These are phyloP conservation scores for Rhopilema esculentum DNA, from an alignment of 30 jellyfish, hydroid and myxozoan species.

Conservation along the genomic window DNA sequence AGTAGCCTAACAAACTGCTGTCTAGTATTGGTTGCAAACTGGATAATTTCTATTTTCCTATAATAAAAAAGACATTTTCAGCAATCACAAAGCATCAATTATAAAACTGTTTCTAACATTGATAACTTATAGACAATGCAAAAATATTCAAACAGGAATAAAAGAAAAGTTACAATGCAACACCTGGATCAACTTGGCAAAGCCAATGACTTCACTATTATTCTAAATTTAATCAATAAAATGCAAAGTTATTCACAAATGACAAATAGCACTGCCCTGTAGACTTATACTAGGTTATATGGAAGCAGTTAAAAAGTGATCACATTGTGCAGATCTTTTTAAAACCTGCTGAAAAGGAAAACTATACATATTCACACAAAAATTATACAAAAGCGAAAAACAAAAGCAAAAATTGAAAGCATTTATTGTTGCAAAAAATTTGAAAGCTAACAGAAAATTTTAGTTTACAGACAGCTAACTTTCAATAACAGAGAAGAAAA, in stretches of 20 bases:
- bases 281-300: neutral
- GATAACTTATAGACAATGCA: neutral
- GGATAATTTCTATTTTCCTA: conserved; percentile 94
- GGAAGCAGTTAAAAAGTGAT: neutral
- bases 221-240: too few species aligned
- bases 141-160: too few species aligned
- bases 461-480: too few species aligned
- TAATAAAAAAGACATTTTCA: neutral
- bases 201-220: neutral
- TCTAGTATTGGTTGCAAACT: conserved; percentile 96
- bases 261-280: neutral
- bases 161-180: neutral
- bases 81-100: neutral
- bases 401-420: too few species aligned
- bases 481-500: too few species aligned
- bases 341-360: too few species aligned
- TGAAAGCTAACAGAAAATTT: too few species aligned
- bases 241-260: neutral
- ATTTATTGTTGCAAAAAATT: too few species aligned
- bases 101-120: neutral
- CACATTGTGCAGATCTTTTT: too few species aligned
- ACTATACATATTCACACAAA: too few species aligned
- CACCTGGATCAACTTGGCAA: neutral
- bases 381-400: too few species aligned
- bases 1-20: conserved; percentile 94